A percentile compares a stretch with the other conserved stretches of the same genome.
phyloP scores from a whole-genome alignment of 2,797 vertebrate genomes.

The Aphelocoma californica region DNA sequence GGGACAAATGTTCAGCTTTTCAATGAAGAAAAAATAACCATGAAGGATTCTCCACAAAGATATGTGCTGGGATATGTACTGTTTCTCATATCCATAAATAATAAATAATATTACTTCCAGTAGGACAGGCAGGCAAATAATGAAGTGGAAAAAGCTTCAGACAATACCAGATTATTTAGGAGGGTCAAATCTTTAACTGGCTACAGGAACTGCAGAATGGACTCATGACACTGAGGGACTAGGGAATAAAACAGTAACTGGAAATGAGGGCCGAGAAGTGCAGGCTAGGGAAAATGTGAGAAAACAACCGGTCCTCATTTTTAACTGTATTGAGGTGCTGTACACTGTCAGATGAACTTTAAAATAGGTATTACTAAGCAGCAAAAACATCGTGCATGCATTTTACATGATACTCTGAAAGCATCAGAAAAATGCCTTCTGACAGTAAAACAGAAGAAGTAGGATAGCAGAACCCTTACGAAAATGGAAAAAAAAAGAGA shows the following conservation, averaged over 20 bases:
- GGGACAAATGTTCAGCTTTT: neutral
- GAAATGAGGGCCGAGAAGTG: neutral
- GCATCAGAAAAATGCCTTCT: neutral
- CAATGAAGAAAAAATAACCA: neutral
- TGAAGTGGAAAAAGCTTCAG: neutral
- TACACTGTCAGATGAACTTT: neutral
- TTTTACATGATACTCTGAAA: neutral
- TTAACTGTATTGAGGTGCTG: neutral
- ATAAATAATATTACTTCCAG: conserved; percentile 1
- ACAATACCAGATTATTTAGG: neutral
- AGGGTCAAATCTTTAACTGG: neutral
- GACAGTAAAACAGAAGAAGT: neutral
- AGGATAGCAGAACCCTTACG: neutral
- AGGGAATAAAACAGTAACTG: neutral
- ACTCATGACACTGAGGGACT: neutral
- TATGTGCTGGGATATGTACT: neutral
- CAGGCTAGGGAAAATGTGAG: neutral
- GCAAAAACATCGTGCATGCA: neutral
- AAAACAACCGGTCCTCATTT: neutral
- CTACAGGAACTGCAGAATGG: neutral
- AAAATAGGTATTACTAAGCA: neutral
- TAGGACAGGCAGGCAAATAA: neutral
- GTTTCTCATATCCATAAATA: neutral
- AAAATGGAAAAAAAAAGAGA: neutral
- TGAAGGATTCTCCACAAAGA: neutral